A percentile compares a stretch with the other conserved stretches of the same genome.
phyloP scores from a whole-genome alignment of 1,140 invertebrate species.

The Spodoptera frugiperda region DNA sequence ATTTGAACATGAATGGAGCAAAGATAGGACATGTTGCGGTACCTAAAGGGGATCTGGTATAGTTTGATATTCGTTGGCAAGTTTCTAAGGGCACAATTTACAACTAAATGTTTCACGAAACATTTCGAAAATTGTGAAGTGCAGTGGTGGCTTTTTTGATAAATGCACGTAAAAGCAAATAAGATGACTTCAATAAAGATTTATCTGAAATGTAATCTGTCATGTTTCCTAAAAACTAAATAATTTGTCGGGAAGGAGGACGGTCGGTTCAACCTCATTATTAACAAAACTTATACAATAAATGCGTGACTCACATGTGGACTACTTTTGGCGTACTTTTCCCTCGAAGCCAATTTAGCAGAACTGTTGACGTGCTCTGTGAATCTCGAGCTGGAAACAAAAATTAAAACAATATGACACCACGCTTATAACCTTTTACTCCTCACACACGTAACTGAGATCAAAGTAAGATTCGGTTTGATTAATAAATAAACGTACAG shows the following conservation, averaged over 20 bases:
- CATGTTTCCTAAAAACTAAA: background rate
- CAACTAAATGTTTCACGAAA: slow-evolving; percentile 59
- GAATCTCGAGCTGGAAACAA: slow-evolving; percentile 89
- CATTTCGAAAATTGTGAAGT: slow-evolving; percentile 59
- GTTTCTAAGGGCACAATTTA: slow-evolving; percentile 54
- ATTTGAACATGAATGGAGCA: too few species aligned
- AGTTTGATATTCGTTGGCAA: slow-evolving; percentile 49
- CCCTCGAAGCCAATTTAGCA: slow-evolving; percentile 93
- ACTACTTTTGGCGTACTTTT: slow-evolving; percentile 87
- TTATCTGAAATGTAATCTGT: background rate
- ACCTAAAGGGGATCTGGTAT: slow-evolving; percentile 6
- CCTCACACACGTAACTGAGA: too few species aligned
- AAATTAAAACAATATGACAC: slow-evolving; percentile 3
- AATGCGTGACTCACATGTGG: slow-evolving; percentile 72
- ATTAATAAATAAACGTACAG: slow-evolving; percentile 85
- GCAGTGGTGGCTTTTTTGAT: slow-evolving; percentile 52
- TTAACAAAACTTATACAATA: slow-evolving; percentile 31
- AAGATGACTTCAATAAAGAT: background rate
- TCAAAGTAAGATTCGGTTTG: too few species aligned
- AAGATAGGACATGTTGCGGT: too few species aligned
- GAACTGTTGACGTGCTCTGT: slow-evolving; percentile 91
- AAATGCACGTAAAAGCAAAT: slow-evolving; percentile 43
- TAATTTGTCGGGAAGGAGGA: slow-evolving; percentile 10
- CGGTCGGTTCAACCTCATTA: slow-evolving; percentile 33
- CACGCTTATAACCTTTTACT: too few species aligned